Conservation (phyloP, 1,140 invertebrate genomes). For the Chionoecetes opilio region DNA sequence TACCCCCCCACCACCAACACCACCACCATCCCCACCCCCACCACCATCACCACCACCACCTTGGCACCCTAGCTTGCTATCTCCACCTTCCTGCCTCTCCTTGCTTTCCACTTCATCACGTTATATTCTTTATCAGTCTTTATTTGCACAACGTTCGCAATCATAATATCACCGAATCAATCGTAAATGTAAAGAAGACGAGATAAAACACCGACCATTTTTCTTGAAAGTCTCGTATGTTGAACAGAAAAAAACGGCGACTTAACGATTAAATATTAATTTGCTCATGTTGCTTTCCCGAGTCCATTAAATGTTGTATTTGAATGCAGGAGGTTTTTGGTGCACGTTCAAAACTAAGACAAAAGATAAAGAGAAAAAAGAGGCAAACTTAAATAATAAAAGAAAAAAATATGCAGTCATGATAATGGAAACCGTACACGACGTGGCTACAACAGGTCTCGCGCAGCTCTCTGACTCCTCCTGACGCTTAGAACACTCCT, state of each 20-base stretch:
- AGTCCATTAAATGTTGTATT: conserved; percentile 22
- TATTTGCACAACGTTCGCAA: background rate
- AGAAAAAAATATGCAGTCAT: background rate
- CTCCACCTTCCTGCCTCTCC: background rate
- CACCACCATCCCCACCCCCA: too few species aligned
- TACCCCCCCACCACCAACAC: too few species aligned
- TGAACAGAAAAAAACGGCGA: background rate
- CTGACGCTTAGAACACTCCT: background rate
- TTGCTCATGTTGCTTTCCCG: conserved; percentile 18
- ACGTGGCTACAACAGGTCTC: background rate
- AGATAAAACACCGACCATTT: background rate
- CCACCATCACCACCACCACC: too few species aligned
- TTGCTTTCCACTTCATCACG: background rate
- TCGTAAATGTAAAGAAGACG: background rate
- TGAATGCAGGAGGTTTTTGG: conserved; percentile 28
- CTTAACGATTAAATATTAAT: conserved; percentile 23
- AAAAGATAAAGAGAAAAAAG: background rate
- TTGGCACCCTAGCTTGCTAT: background rate
- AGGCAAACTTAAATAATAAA: background rate
- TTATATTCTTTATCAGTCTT: background rate
- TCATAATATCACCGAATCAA: conserved; percentile 30
- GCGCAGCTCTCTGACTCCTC: too few species aligned
- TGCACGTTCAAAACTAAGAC: background rate
- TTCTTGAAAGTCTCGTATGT: conserved; percentile 2
- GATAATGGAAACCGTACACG: background rate